phyloP scores from a whole-genome alignment of 2,888 invertebrate species.

The Apotomis turbidana region DNA sequence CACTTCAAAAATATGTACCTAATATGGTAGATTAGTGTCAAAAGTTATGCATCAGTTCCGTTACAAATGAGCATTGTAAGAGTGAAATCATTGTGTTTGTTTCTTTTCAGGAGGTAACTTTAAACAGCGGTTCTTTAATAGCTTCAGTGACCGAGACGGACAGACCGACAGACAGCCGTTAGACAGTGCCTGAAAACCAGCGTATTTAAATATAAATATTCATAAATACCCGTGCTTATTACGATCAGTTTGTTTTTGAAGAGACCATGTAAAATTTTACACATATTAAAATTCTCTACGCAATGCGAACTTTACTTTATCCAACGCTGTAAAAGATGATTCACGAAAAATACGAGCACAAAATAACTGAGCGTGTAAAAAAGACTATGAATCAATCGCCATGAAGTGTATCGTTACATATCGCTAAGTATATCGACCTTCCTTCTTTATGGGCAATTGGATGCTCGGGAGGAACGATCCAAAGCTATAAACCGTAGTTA shows the following conservation, averaged over 20 bases:
- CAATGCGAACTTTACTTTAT: constrained; percentile 19
- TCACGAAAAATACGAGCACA: constrained; percentile 24
- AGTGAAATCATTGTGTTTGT: constrained; percentile 23
- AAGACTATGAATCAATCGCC: constrained; percentile 57
- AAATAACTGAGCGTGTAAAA: constrained; percentile 41
- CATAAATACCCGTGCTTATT: constrained; percentile 9
- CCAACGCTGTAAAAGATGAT: constrained; percentile 23
- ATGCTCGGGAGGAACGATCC: constrained; percentile 51
- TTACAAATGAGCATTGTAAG: constrained; percentile 1
- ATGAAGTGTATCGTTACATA: constrained; percentile 57
- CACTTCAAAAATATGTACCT: background rate
- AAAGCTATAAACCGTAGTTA: constrained; percentile 60
- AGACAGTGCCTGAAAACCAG: constrained; percentile 9
- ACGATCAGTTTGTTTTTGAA: background rate
- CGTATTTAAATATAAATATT: constrained; percentile 2
- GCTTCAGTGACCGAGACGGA: constrained; percentile 28
- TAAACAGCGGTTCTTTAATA: constrained; percentile 26
- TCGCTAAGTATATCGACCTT: constrained; percentile 66
- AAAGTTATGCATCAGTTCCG: constrained; percentile 6
- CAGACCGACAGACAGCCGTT: constrained; percentile 32
- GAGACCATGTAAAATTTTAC: constrained; percentile 6
- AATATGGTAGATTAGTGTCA: background rate
- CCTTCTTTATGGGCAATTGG: constrained; percentile 63
- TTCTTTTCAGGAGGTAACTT: constrained; percentile 37
- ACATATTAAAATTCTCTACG: constrained; percentile 10